Conservation (phyloP, 2,797 vertebrate genomes). For the Leucoraja ocellata region DNA sequence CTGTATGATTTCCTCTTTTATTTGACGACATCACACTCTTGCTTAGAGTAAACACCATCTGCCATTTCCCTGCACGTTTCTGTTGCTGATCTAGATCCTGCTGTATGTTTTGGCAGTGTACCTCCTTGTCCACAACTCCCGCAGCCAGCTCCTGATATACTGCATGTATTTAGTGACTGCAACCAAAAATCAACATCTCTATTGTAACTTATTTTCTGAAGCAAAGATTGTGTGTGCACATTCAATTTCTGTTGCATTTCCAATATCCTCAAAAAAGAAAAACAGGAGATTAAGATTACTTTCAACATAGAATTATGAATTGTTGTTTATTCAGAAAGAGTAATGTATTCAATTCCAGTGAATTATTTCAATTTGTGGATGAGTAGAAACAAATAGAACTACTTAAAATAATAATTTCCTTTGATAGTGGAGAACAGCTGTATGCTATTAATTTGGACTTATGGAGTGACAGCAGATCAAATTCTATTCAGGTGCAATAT, state of each 20-base stretch:
- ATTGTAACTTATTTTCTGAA: neutral
- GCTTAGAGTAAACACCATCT: too few relatives aligned
- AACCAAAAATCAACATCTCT: neutral
- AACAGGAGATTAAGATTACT: neutral
- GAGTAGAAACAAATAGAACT: neutral
- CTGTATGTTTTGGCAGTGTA: too few relatives aligned
- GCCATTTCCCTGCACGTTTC: too few relatives aligned
- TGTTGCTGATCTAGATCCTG: too few relatives aligned
- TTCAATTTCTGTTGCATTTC: neutral
- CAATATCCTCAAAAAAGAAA: neutral
- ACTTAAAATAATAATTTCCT: neutral
- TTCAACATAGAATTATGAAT: neutral
- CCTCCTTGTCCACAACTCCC: too few relatives aligned
- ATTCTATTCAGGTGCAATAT: neutral
- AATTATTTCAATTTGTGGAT: neutral
- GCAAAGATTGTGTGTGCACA: neutral
- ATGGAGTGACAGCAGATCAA: neutral
- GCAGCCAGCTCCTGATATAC: too few relatives aligned
- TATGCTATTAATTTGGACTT: neutral
- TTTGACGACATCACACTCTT: too few relatives aligned
- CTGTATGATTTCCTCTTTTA: too few relatives aligned
- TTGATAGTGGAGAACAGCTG: neutral
- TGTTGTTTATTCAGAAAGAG: neutral
- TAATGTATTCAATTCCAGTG: neutral
- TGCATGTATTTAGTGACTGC: too few relatives aligned